These are phyloP conservation scores for Nomada hirtipes DNA, from an alignment of 2,888 invertebrate species.

Conservation along the genomic window DNA sequence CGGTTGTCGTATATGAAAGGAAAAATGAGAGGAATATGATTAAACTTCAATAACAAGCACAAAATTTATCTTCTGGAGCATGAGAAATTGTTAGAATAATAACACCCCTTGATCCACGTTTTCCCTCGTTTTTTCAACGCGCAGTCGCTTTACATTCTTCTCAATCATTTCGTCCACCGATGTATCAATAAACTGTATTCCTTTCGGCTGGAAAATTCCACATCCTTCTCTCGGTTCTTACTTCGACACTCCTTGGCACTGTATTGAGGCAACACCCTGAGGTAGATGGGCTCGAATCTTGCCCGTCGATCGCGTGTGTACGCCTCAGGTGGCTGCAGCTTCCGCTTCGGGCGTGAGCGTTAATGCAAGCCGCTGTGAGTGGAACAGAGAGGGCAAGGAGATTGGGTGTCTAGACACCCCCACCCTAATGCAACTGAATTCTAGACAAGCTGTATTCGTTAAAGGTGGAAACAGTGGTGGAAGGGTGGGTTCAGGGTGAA, in stretches of 20 bases:
- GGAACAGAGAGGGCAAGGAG: slow-evolving; percentile 44
- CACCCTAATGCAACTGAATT: slow-evolving; percentile 30
- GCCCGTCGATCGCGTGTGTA: slow-evolving; percentile 17
- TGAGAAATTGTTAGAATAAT: too few species aligned
- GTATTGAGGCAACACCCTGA: slow-evolving; percentile 1
- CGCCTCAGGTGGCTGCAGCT: slow-evolving; percentile 27
- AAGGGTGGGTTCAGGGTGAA: slow-evolving; percentile 6
- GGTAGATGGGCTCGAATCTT: slow-evolving; percentile 26
- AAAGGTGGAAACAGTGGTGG: slow-evolving; percentile 43
- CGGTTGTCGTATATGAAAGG: too few species aligned
- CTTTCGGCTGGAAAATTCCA: too few species aligned
- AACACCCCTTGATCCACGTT: too few species aligned
- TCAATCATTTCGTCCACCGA: too few species aligned
- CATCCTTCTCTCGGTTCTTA: neutral
- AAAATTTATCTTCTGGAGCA: too few species aligned
- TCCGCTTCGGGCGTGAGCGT: slow-evolving; percentile 31
- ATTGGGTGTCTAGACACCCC: slow-evolving; percentile 71
- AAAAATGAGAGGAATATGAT: too few species aligned
- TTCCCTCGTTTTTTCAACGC: too few species aligned
- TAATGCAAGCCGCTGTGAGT: slow-evolving; percentile 38
- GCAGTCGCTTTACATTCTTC: too few species aligned
- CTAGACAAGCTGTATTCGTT: slow-evolving; percentile 41
- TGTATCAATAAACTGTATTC: too few species aligned
- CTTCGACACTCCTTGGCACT: neutral
- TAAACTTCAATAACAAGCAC: too few species aligned